Evolutionary conservation across 1,140 invertebrate genomes (phyloP).

Genomic region (Magallana ariakensis): DNA sequence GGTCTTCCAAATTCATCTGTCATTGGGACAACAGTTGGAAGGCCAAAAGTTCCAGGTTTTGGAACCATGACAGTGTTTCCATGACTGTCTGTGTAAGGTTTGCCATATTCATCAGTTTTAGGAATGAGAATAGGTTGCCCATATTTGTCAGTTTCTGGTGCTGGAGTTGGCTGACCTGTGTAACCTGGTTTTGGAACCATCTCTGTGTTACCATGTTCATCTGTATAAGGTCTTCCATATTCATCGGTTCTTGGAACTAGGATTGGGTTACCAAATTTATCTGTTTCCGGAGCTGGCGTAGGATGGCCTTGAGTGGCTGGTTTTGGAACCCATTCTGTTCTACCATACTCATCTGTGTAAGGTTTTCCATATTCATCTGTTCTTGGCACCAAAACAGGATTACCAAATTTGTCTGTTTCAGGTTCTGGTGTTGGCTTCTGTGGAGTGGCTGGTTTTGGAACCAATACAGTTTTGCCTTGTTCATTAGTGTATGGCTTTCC

Average conservation of each 20-base stretch:
- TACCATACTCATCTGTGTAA: constrained; percentile 29
- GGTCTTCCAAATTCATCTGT: constrained; percentile 35
- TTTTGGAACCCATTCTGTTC: constrained; percentile 19
- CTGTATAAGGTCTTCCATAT: constrained; percentile 42
- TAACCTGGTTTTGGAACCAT: constrained; percentile 40
- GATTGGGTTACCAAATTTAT: constrained; percentile 46
- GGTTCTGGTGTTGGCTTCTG: constrained; percentile 38
- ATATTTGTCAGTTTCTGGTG: constrained; percentile 38
- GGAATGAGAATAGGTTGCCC: constrained; percentile 17
- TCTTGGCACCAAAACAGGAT: constrained; percentile 6
- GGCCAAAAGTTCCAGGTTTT: constrained; percentile 2
- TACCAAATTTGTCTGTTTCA: constrained; percentile 34
- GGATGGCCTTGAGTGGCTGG: constrained; percentile 16
- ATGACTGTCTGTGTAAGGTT: constrained; percentile 36
- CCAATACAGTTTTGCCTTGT: not conserved
- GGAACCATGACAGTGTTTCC: constrained; percentile 39
- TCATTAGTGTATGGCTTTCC: constrained; percentile 33
- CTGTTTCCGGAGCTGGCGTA: constrained; percentile 43
- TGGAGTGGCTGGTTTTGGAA: constrained; percentile 26
- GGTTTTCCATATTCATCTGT: constrained; percentile 42
- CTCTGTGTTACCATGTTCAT: constrained; percentile 31
- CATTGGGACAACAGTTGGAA: not conserved
- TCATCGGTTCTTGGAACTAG: constrained; percentile 41
- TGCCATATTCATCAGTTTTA: constrained; percentile 15
- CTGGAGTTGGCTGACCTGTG: constrained; percentile 25